Evolutionary conservation across 2,888 invertebrate genomes (phyloP).

Genomic region (Perizoma affinitatum): DNA sequence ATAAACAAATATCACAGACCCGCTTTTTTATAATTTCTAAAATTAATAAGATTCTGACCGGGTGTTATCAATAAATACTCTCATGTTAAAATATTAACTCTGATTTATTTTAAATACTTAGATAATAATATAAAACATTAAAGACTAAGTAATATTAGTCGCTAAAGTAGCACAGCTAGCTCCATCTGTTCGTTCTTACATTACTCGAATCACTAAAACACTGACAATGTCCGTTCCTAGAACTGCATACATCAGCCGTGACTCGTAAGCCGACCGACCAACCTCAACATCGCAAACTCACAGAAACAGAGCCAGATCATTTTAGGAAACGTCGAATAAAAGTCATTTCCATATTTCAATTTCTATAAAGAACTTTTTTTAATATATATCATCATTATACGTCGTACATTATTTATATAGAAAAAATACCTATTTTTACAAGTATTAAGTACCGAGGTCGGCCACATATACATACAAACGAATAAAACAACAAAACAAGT

Average conservation of each 20-base stretch:
- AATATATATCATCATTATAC: slow-evolving; percentile 79
- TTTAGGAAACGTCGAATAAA: slow-evolving; percentile 69
- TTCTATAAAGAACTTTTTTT: slow-evolving; percentile 81
- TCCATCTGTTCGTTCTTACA: slow-evolving; percentile 24
- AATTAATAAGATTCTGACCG: slow-evolving; percentile 57
- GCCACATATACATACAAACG: slow-evolving; percentile 83
- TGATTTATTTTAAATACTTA: slow-evolving; percentile 79
- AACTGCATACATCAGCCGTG: slow-evolving; percentile 2
- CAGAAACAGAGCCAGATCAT: slow-evolving; percentile 27
- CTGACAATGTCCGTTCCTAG: slow-evolving; percentile 20
- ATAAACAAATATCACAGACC: slow-evolving; percentile 49
- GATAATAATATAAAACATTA: slow-evolving; percentile 78
- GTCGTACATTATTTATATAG: slow-evolving; percentile 82
- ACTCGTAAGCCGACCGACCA: slow-evolving; percentile 2
- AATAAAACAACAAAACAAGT: slow-evolving; percentile 82
- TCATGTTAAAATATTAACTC: slow-evolving; percentile 75
- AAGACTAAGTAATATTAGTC: slow-evolving; percentile 72
- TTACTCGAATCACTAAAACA: slow-evolving; percentile 30
- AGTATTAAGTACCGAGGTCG: slow-evolving; percentile 83
- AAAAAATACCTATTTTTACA: slow-evolving; percentile 83
- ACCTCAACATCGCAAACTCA: neutral
- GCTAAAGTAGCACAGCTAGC: slow-evolving; percentile 52
- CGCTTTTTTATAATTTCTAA: slow-evolving; percentile 43
- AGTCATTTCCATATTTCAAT: slow-evolving; percentile 76
- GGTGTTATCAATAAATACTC: slow-evolving; percentile 71